Conservation (phyloP, 1,140 invertebrate species). For the Euura lappo region DNA sequence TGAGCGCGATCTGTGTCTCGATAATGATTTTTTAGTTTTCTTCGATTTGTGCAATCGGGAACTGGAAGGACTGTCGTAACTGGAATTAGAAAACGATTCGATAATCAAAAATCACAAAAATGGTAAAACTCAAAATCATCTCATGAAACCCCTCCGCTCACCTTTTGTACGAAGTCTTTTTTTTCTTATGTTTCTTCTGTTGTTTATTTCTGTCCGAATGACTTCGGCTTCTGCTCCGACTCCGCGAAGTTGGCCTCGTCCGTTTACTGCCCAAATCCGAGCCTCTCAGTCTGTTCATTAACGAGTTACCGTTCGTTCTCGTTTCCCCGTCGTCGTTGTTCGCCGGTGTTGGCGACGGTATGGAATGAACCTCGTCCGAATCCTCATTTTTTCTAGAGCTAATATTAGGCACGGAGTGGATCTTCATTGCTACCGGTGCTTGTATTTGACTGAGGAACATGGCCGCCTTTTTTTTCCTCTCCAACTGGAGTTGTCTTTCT, state of each 20-base stretch:
- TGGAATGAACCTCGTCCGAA: constrained; percentile 47
- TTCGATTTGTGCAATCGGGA: constrained; percentile 52
- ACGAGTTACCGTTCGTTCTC: constrained; percentile 41
- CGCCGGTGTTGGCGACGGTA: constrained; percentile 42
- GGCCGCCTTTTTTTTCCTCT: constrained; percentile 72
- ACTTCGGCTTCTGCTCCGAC: constrained; percentile 47
- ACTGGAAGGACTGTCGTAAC: constrained; percentile 50
- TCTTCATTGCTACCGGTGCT: constrained; percentile 37
- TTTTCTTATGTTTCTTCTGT: constrained; percentile 57
- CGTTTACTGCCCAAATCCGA: constrained; percentile 48
- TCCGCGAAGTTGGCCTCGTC: constrained; percentile 49
- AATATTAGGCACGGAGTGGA: constrained; percentile 8
- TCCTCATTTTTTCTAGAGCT: constrained; percentile 31
- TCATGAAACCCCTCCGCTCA: constrained; percentile 29
- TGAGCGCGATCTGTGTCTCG: constrained; percentile 50
- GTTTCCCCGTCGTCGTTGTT: constrained; percentile 33
- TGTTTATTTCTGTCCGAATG: constrained; percentile 44
- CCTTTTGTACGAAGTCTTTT: constrained; percentile 57
- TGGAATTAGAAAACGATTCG: constrained; percentile 19
- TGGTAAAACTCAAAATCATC: background rate
- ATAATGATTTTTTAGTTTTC: constrained; percentile 54
- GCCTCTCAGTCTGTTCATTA: constrained; percentile 52
- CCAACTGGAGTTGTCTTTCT: constrained; percentile 74
- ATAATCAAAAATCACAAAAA: too few relatives aligned
- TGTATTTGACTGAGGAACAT: constrained; percentile 70